Evolutionary conservation across 2,113 vertebrate species (phyloP).

Genomic region (Petroica traversi): DNA sequence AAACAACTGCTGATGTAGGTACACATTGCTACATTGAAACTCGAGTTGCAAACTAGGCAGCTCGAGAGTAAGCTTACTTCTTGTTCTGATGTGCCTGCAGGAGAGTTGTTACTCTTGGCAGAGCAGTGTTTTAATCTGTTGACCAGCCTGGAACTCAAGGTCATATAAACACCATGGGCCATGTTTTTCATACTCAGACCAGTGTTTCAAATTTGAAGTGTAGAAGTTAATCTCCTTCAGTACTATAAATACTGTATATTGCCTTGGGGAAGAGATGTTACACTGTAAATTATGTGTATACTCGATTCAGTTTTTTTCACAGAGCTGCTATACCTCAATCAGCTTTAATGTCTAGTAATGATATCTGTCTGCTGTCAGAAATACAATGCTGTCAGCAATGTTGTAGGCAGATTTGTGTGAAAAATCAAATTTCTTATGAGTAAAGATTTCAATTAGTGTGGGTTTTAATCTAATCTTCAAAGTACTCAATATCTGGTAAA

Average conservation of each 20-base stretch:
- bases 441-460: neutral
- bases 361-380: neutral
- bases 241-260: neutral
- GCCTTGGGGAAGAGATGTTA: neutral
- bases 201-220: neutral
- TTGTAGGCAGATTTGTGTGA: neutral
- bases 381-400: neutral
- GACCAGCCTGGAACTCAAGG: neutral
- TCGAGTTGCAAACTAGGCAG: neutral
- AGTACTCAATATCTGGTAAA: neutral
- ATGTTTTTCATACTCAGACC: neutral
- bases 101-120: neutral
- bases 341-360: neutral
- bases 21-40: neutral
- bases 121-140: neutral
- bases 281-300: neutral
- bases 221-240: neutral
- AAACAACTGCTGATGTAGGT: neutral
- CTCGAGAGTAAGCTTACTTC: neutral
- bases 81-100: neutral
- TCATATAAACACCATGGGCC: neutral
- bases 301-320: neutral
- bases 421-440: neutral
- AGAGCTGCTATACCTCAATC: neutral
- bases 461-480: neutral